Evolutionary conservation across 1,140 invertebrate genomes (phyloP), one percentile per base, ranked within the genome.

Genomic region (Drosophila mayri): DNA sequence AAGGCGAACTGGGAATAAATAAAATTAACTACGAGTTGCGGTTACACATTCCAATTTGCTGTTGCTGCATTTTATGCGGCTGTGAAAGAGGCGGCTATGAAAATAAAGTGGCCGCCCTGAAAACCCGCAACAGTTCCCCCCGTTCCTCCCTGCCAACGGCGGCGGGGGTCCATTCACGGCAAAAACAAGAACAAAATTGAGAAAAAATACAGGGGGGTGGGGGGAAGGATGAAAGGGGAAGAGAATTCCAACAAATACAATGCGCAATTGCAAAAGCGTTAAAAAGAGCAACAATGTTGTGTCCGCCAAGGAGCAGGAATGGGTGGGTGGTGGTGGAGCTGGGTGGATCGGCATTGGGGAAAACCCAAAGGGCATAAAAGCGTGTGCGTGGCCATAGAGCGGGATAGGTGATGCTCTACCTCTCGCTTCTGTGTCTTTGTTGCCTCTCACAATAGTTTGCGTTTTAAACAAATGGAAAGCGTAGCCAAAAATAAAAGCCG

Each of bases 31-130:
- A 80, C 84, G 80, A 87, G 84, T 70, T 87, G 84, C 84, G 84
- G 84, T 87, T 87, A 88, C 84, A 87, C 84, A 87, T 87, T 88
- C 84, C 84, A 87, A 88, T 87, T 87, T 87, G 84, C 84, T 87
- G 84, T 87, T 87, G 84, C 77, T 87, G 84, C 84, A 87, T 84
- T 87, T 87, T 87, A 88, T 87, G 83, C 83, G 83, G 84, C 83
- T 87, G 83, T 83, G 84, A 87, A 87, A 87, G 77, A 87, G 77
- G 84, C 85, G 80, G 81, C 84, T 87, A 88, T 87, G 84, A 87
- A 87, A 87, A 87, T 87, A 87, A 87, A 87, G 85, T 87, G 84
- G 76, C 64, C 67, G 64, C 59, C 79, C 81, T 79, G 81, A 77
- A 85, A 78, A 57, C 66, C 65, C 82, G 59, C 63, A 64, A 64